Percentiles rank a stretch among this genome's conserved stretches.
Conservation (phyloP, 2,888 invertebrate genomes). For the Yponomeuta plumbellus region DNA sequence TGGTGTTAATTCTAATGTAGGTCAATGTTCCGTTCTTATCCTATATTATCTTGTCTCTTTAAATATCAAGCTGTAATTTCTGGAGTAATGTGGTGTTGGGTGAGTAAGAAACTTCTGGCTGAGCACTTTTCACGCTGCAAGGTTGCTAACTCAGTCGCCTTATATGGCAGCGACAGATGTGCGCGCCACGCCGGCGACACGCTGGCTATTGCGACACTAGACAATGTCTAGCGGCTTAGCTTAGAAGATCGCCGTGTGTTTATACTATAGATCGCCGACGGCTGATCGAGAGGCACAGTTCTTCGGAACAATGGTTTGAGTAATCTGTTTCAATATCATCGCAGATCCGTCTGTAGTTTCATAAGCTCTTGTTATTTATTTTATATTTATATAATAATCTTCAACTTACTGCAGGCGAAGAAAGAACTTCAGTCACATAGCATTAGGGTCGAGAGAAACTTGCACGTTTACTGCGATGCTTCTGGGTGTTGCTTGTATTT, state of each 20-base stretch:
- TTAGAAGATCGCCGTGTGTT: background rate
- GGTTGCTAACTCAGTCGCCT: constrained; percentile 32
- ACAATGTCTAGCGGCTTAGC: constrained; percentile 12
- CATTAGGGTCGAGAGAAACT: background rate
- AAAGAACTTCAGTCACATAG: background rate
- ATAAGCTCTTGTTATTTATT: too few species aligned
- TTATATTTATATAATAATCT: too few species aligned
- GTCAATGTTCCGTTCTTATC: too few species aligned
- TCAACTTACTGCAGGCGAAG: too few species aligned
- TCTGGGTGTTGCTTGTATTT: background rate
- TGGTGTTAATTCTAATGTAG: too few species aligned
- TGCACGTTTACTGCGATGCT: background rate
- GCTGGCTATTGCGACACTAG: constrained; percentile 32
- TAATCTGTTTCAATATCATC: background rate
- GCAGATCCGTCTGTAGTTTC: too few species aligned
- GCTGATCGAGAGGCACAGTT: background rate
- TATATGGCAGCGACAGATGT: constrained; percentile 35
- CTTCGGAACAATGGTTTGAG: background rate
- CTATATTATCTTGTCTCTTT: too few species aligned
- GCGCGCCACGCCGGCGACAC: constrained; percentile 33
- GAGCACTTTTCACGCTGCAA: constrained; percentile 13
- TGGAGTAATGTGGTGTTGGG: too few species aligned
- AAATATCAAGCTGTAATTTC: too few species aligned
- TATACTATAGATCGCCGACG: background rate
- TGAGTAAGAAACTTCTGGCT: background rate